Evolutionary conservation across 2,888 invertebrate genomes (phyloP).

Genomic region (Diachrysia chrysitis): DNA sequence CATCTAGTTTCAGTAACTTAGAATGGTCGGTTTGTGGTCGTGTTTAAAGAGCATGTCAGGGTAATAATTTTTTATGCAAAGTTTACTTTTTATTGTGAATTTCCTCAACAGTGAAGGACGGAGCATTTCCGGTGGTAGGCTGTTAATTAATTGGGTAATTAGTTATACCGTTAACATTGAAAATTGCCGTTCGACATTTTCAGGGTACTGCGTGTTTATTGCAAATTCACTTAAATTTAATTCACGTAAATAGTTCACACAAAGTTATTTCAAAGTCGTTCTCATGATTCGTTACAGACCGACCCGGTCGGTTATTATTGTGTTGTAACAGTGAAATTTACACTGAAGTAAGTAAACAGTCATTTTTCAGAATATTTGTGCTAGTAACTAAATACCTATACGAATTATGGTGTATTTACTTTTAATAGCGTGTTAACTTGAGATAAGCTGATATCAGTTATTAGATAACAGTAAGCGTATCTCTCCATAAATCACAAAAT

Average conservation of each 20-base stretch:
- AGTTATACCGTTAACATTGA: constrained; percentile 61
- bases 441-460: background rate
- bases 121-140: constrained; percentile 68
- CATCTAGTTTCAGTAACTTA: constrained; percentile 54
- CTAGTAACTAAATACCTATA: background rate
- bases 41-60: constrained; percentile 54
- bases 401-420: background rate
- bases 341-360: constrained; percentile 12
- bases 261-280: constrained; percentile 55
- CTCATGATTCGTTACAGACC: constrained; percentile 44
- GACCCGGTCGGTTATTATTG: constrained; percentile 33
- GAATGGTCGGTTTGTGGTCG: constrained; percentile 50
- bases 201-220: constrained; percentile 33
- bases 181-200: constrained; percentile 54
- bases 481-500: background rate
- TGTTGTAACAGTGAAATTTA: constrained; percentile 37
- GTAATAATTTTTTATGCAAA: constrained; percentile 53
- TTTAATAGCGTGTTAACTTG: background rate
- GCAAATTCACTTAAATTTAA: constrained; percentile 26
- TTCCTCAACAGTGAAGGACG: constrained; percentile 75
- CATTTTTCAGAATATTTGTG: background rate
- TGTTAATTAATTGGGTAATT: constrained; percentile 63
- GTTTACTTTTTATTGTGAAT: constrained; percentile 65
- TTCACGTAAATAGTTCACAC: constrained; percentile 54
- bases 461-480: background rate